Percentiles rank a stretch among this genome's conserved stretches.
phyloP scores from a whole-genome alignment of 2,797 vertebrate species.

The Podargus strigoides region DNA sequence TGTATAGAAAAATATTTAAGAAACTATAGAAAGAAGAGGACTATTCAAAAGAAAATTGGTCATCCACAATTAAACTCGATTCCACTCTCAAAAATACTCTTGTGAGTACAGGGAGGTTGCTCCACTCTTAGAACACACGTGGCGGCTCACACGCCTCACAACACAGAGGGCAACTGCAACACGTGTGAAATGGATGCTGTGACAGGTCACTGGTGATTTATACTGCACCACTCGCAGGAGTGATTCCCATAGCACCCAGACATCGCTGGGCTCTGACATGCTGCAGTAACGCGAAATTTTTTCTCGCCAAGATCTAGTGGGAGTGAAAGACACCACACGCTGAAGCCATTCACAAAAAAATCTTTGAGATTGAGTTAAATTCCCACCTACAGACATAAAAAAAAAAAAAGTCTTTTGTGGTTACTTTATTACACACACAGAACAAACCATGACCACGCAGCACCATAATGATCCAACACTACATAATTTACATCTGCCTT shows the following conservation, averaged over 20 bases:
- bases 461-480: too few relatives aligned
- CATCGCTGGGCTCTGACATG: neutral
- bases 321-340: neutral
- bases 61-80: neutral
- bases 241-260: neutral
- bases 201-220: constrained; percentile 66
- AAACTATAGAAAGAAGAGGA: neutral
- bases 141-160: constrained; percentile 1
- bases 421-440: neutral
- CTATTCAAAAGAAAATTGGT: neutral
- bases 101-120: neutral
- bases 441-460: neutral
- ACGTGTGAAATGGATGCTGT: constrained; percentile 33
- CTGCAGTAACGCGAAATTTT: neutral
- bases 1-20: neutral
- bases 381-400: neutral
- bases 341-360: neutral
- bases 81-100: constrained; percentile 24
- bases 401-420: neutral
- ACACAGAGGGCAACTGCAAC: constrained; percentile 41
- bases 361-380: neutral
- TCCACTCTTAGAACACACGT: neutral
- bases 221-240: constrained; percentile 26
- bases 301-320: neutral
- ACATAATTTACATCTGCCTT: neutral